Evolutionary conservation across 1,140 invertebrate species (phyloP).

Genomic region (Monomorium pharaonis): DNA sequence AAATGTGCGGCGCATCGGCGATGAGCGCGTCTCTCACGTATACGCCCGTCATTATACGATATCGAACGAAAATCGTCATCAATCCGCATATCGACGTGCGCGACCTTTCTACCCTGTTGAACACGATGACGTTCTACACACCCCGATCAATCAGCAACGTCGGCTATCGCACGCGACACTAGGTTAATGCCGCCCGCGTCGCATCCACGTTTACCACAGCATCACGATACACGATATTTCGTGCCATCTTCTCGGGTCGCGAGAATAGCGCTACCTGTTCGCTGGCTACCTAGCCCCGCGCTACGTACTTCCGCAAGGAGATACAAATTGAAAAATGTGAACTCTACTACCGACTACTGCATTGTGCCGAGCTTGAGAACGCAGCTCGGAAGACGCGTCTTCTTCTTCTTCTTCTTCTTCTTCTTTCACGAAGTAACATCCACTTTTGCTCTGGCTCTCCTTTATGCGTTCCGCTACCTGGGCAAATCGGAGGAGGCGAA

Average conservation of each 20-base stretch:
- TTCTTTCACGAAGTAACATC: conserved; percentile 25
- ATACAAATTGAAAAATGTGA: conserved; percentile 57
- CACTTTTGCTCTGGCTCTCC: conserved; percentile 6
- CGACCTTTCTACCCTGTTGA: conserved; percentile 41
- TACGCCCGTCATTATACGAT: background rate
- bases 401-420: background rate
- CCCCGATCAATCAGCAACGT: conserved; percentile 40
- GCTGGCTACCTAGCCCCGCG: too few relatives aligned
- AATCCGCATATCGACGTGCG: conserved; percentile 34
- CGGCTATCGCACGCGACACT: background rate
- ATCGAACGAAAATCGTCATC: conserved; percentile 37
- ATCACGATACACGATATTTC: background rate
- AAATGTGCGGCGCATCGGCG: conserved; percentile 28
- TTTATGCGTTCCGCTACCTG: conserved; percentile 45
- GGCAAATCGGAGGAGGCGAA: conserved; percentile 33
- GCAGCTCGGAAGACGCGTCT: background rate
- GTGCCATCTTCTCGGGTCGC: background rate
- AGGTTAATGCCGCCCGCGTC: conserved; percentile 4
- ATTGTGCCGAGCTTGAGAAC: conserved; percentile 24
- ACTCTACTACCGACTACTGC: background rate
- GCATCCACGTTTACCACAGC: background rate
- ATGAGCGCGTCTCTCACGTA: background rate
- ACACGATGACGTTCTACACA: conserved; percentile 34
- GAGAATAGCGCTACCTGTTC: conserved; percentile 32
- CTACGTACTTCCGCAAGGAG: background rate